Conservation (phyloP, 2,113 vertebrate species). For the Pituophis catenifer region DNA sequence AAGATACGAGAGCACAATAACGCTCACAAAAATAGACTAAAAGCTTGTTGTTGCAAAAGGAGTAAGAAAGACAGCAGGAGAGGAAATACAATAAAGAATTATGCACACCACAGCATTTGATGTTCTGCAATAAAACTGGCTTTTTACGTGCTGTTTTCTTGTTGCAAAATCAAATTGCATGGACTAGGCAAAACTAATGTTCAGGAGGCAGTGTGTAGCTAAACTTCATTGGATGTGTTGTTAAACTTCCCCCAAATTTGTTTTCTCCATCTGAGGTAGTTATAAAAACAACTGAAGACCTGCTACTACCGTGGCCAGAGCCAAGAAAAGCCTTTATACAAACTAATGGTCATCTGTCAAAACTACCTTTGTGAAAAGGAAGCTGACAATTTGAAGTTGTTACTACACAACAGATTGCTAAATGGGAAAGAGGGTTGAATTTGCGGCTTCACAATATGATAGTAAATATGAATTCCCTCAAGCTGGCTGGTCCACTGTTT, state of each 20-base stretch:
- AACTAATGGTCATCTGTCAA: conserved; percentile 65
- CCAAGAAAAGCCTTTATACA: conserved; percentile 62
- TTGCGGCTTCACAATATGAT: conserved; percentile 69
- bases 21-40: conserved; percentile 84
- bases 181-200: conserved; percentile 77
- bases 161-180: conserved; percentile 72
- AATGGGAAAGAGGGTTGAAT: conserved; percentile 69
- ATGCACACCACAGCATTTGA: conserved; percentile 81
- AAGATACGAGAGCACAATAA: conserved; percentile 81
- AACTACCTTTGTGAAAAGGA: conserved; percentile 78
- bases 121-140: conserved; percentile 71
- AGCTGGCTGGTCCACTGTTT: conserved; percentile 68
- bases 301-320: conserved; percentile 56
- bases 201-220: conserved; percentile 76
- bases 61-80: conserved; percentile 67
- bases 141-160: conserved; percentile 61
- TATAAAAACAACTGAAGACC: conserved; percentile 71
- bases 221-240: conserved; percentile 68
- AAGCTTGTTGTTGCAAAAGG: conserved; percentile 74
- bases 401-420: conserved; percentile 72
- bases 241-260: conserved; percentile 68
- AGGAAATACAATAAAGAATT: conserved; percentile 76
- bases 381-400: conserved; percentile 70
- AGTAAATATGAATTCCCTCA: conserved; percentile 56
- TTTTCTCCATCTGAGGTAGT: conserved; percentile 82